Evolutionary conservation across 2,113 vertebrate species (phyloP).

Genomic region (Tonatia bakeri): DNA sequence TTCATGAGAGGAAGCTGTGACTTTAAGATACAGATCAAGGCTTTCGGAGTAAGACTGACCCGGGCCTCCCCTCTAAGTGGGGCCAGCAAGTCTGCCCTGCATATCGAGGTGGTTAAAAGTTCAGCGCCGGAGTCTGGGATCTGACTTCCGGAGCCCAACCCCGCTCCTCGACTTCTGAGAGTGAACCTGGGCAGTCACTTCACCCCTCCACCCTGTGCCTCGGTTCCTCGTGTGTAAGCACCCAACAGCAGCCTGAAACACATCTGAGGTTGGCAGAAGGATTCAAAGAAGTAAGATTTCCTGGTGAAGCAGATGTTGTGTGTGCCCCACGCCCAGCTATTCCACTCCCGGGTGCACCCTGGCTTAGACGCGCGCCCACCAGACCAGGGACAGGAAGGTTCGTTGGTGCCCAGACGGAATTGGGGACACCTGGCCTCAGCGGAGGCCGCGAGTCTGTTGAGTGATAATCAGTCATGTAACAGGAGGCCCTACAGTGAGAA

Average conservation of each 20-base stretch:
- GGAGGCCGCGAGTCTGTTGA: rapidly evolving
- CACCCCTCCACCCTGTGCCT: rapidly evolving
- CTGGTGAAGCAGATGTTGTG: rapidly evolving
- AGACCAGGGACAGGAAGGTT: neutral
- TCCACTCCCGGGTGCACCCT: rapidly evolving
- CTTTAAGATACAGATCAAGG: conserved; percentile 15
- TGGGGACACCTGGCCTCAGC: rapidly evolving
- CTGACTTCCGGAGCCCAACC: neutral
- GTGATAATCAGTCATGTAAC: rapidly evolving
- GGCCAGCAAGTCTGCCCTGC: neutral
- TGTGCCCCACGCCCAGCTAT: neutral
- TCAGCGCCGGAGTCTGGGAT: neutral
- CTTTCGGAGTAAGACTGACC: conserved; percentile 20
- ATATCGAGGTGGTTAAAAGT: neutral
- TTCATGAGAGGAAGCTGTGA: neutral
- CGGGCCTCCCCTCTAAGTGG: neutral
- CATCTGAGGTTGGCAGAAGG: neutral
- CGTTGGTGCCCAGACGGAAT: neutral
- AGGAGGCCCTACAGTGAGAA: neutral
- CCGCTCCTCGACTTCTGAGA: rapidly evolving
- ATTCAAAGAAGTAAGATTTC: rapidly evolving
- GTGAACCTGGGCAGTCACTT: neutral
- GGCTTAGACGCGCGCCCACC: rapidly evolving
- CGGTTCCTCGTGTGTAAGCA: rapidly evolving
- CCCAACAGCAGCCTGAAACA: rapidly evolving